Evolutionary conservation across 1,140 invertebrate genomes (phyloP).

Genomic region (Nixonia krombeini): DNA sequence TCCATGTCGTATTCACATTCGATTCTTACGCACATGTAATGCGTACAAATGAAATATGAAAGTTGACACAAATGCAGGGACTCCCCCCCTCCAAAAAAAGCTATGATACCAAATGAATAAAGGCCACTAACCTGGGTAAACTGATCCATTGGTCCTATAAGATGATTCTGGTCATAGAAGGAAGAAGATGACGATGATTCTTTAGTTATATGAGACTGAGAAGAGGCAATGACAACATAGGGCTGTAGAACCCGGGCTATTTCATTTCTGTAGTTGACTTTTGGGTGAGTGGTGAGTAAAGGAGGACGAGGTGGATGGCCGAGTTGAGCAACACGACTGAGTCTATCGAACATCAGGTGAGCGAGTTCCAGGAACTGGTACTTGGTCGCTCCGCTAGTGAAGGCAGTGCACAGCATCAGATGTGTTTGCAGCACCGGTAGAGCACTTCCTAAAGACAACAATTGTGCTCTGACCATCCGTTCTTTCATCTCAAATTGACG

Average conservation of each 20-base stretch:
- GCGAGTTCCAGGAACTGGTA: constrained; percentile 81
- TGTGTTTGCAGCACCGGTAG: constrained; percentile 79
- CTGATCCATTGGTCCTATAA: constrained; percentile 54
- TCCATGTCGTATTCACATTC: too few species aligned
- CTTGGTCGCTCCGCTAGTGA: constrained; percentile 78
- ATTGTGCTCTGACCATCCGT: constrained; percentile 75
- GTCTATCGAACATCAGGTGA: constrained; percentile 77
- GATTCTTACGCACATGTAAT: too few species aligned
- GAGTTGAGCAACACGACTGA: constrained; percentile 77
- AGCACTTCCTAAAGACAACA: constrained; percentile 74
- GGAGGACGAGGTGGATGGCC: constrained; percentile 77
- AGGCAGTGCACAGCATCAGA: constrained; percentile 78
- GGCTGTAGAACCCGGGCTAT: constrained; percentile 77
- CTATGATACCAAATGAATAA: too few species aligned
- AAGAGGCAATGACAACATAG: constrained; percentile 69
- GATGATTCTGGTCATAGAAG: constrained; percentile 59
- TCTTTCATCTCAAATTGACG: constrained; percentile 80
- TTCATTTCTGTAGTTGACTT: constrained; percentile 77
- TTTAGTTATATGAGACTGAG: constrained; percentile 53
- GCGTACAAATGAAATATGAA: too few species aligned
- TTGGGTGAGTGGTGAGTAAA: constrained; percentile 63
- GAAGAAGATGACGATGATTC: constrained; percentile 41
- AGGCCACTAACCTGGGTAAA: constrained; percentile 58
- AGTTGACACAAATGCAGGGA: neutral
- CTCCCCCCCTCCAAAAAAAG: neutral